Conservation (phyloP, 2,113 vertebrate species). For the Zapornia atra region DNA sequence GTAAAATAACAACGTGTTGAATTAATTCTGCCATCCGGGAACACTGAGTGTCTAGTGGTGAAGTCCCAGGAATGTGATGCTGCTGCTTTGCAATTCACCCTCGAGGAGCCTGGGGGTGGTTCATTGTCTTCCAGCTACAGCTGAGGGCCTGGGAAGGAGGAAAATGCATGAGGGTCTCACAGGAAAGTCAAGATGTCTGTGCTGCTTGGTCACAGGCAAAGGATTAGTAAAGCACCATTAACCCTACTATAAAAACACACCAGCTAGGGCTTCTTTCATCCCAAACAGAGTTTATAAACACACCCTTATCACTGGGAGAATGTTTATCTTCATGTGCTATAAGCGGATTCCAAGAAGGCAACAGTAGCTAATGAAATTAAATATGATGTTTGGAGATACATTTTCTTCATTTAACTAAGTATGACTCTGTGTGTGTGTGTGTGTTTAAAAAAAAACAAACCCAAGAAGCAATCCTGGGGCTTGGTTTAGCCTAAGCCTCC, state of each 20-base stretch:
- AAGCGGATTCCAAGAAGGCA: slow-evolving; percentile 69
- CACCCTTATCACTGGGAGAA: slow-evolving; percentile 66
- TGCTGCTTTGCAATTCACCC: slow-evolving; percentile 32
- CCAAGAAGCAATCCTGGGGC: neutral
- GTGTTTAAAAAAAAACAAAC: neutral
- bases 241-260: slow-evolving; percentile 71
- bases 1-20: slow-evolving; percentile 24
- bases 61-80: slow-evolving; percentile 39
- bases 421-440: neutral
- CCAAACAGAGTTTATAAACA: slow-evolving; percentile 75
- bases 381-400: slow-evolving; percentile 56
- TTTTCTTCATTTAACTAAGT: slow-evolving; percentile 41
- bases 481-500: slow-evolving; percentile 13
- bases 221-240: slow-evolving; percentile 77
- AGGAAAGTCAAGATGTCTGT: slow-evolving; percentile 44
- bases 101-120: neutral
- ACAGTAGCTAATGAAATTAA: slow-evolving; percentile 77
- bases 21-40: slow-evolving; percentile 26
- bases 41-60: neutral
- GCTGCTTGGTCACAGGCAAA: slow-evolving; percentile 53
- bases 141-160: slow-evolving; percentile 15
- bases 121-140: slow-evolving; percentile 39
- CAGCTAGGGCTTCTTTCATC: slow-evolving; percentile 73
- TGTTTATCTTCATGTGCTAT: slow-evolving; percentile 72
- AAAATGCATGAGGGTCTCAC: neutral